Evolutionary conservation across 2,888 invertebrate genomes (phyloP), one percentile per base, ranked within the genome.

Genomic region (Anoplius nigerrimus): DNA sequence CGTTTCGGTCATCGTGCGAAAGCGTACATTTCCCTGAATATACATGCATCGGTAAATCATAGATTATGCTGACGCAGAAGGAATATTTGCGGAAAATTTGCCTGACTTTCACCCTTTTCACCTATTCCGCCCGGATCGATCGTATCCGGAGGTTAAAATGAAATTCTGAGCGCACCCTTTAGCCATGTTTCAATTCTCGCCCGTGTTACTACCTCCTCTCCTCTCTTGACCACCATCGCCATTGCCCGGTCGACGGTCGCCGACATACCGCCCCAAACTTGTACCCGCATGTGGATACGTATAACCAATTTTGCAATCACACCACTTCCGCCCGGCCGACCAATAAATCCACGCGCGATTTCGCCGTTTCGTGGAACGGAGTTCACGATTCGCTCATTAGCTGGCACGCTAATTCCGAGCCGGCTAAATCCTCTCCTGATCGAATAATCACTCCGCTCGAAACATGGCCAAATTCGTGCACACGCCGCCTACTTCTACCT

Each of bases 271-370:
- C n/a, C n/a, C n/a, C n/a, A 24, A 24, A 24, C 24, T 24, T 24
- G 6, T 24, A 24, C 24, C 11, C 18, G 48, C 27, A 18, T 42
- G 56, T 6, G 63, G 24, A 57, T 45, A 67, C 45, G 62, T 56
- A 57, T 61, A 78, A 80, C 58, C 69, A 70, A 80, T 78, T 76
- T 76, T 55, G 69, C 76, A 74, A 80, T 80, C 69, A 63, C 74
- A 60, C 59, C 72, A 65, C 62, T 68, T 78, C 66, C 71, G 63
- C 34, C 64, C 52, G 62, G 51, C 51, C 24, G 64, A 43, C 22
- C 67, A 22, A 76, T 71, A 76, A 76, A 80, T 79, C 66, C 61
- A 24, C 42, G 59, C 56, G 53, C 71, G 71, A 76, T 72, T 72
- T 72, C 56, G 74, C 58, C 56, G 58, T 42, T 46, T 27, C 48